Evolutionary conservation across 2,888 invertebrate genomes (phyloP).

Genomic region (Eumerus sabulonum): DNA sequence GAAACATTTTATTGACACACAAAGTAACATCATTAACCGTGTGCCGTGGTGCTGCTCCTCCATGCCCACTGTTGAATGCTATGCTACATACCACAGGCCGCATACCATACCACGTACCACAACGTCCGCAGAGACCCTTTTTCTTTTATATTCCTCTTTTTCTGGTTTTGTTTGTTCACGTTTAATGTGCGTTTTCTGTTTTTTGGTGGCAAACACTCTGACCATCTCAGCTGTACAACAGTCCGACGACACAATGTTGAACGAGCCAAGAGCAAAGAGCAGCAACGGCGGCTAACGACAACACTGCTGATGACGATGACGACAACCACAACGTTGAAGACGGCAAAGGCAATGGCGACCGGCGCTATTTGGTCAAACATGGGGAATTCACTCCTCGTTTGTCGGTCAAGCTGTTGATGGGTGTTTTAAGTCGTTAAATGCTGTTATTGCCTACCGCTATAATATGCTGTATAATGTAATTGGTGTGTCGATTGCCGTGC

Average conservation of each 20-base stretch:
- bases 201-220: constrained; percentile 36
- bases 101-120: not conserved
- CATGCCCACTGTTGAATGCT: not conserved
- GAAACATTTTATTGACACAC: constrained; percentile 68
- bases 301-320: no score
- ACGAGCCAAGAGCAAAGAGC: not conserved
- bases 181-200: constrained; percentile 26
- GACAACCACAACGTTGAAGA: not conserved
- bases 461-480: constrained; percentile 65
- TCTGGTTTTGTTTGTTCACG: not conserved
- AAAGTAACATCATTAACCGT: constrained; percentile 66
- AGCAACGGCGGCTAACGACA: constrained; percentile 7
- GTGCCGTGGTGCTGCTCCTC: constrained; percentile 22
- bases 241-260: not conserved
- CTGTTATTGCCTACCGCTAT: constrained; percentile 67
- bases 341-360: constrained; percentile 25
- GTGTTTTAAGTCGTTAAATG: constrained; percentile 68
- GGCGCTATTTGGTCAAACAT: constrained; percentile 68
- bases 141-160: not conserved
- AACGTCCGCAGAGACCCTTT: not conserved
- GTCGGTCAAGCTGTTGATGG: constrained; percentile 69
- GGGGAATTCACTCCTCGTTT: constrained; percentile 64
- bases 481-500: constrained; percentile 67
- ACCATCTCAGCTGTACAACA: constrained; percentile 1
- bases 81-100: not conserved